Percentiles rank a stretch among this genome's conserved stretches.
Conservation (phyloP, 2,888 invertebrate genomes). For the Gastrophysa polygoni region DNA sequence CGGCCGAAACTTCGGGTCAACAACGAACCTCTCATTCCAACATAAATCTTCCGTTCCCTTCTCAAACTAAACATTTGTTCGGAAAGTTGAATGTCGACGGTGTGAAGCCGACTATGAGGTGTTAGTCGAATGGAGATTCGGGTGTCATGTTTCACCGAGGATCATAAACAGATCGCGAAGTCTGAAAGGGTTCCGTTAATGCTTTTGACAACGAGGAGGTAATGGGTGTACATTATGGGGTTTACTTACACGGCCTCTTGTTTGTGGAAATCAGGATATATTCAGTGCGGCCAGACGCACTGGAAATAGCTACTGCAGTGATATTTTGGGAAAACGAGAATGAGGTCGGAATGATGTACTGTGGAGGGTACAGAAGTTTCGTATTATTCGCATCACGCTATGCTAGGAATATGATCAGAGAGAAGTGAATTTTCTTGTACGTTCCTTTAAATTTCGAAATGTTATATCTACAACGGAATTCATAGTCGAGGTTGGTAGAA, state of each 20-base stretch:
- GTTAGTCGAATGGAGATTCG: conserved; percentile 37
- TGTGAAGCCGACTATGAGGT: conserved; percentile 43
- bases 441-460: too few species aligned
- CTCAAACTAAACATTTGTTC: conserved; percentile 52
- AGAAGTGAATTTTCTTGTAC: too few species aligned
- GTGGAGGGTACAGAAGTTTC: too few species aligned
- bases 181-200: conserved; percentile 24
- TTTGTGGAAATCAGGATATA: neutral
- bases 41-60: conserved; percentile 52
- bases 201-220: neutral
- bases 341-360: too few species aligned
- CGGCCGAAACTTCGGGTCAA: conserved; percentile 50
- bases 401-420: too few species aligned
- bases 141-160: conserved; percentile 31
- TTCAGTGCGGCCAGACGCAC: neutral
- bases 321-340: too few species aligned
- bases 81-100: conserved; percentile 48
- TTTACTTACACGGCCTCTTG: neutral
- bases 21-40: conserved; percentile 48
- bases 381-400: too few species aligned
- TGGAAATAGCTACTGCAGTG: too few species aligned
- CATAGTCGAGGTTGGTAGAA: too few species aligned
- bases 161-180: conserved; percentile 24
- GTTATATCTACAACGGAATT: too few species aligned
- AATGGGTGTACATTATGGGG: neutral